Conservation (phyloP, 2,113 vertebrate genomes). For the Vulpes lagopus region DNA sequence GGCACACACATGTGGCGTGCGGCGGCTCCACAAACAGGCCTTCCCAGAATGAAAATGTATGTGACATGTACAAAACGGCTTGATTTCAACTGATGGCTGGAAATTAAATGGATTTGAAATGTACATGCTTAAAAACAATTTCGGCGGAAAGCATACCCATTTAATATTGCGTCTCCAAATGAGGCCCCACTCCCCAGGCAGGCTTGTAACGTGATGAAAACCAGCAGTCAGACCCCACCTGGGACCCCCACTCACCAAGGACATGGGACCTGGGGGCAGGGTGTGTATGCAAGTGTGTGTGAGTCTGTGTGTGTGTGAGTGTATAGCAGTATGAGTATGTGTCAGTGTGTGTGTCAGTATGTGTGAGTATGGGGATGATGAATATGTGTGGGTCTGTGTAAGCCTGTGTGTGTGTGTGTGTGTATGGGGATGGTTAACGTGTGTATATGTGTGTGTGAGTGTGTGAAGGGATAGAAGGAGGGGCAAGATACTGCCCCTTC, state of each 20-base stretch:
- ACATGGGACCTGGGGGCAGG: background rate
- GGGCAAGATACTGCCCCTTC: background rate
- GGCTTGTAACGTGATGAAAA: conserved; percentile 9
- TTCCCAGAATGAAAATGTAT: conserved; percentile 54
- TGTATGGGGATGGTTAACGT: background rate
- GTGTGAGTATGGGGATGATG: background rate
- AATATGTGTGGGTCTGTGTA: background rate
- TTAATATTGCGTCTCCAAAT: conserved; percentile 10
- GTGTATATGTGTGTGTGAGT: background rate
- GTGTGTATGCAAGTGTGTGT: background rate
- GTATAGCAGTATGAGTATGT: no score
- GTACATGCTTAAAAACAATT: conserved; percentile 33
- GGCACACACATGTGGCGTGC: conserved; percentile 41
- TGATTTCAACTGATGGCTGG: conserved; percentile 16
- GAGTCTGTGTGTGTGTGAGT: background rate
- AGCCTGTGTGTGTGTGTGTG: background rate
- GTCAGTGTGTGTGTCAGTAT: no score
- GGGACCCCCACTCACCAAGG: conserved; percentile 33
- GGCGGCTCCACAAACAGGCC: conserved; percentile 55
- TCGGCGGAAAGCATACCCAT: background rate
- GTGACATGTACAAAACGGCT: background rate
- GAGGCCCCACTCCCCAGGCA: background rate
- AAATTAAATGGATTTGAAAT: conserved; percentile 61
- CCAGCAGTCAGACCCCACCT: conserved; percentile 41
- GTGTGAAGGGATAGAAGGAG: background rate